phyloP scores from a whole-genome alignment of 1,140 invertebrate species.

The Hormaphis cornu region DNA sequence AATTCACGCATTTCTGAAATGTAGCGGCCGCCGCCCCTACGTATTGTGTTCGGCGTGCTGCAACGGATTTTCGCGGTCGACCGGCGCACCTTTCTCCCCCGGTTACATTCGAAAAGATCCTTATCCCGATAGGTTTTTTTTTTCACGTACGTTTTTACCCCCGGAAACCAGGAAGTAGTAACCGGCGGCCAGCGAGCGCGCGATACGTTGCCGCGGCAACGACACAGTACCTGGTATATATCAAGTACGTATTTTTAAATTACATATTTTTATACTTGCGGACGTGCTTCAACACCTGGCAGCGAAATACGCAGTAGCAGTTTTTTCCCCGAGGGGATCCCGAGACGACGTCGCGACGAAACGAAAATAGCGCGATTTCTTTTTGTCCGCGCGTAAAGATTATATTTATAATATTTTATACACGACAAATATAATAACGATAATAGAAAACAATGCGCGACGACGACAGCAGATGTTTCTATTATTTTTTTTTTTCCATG shows the following conservation, averaged over 20 bases:
- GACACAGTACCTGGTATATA: too few species aligned
- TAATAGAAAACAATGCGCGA: neutral
- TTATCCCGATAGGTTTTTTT: too few species aligned
- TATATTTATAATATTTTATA: too few species aligned
- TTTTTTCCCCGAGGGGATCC: neutral
- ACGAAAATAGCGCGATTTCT: conserved; percentile 6
- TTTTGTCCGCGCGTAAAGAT: neutral
- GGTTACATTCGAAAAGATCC: neutral
- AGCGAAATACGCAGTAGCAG: neutral
- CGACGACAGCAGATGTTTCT: neutral
- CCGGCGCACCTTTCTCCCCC: neutral
- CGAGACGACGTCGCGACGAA: neutral
- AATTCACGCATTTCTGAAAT: too few species aligned
- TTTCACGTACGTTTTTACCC: conserved; percentile 4
- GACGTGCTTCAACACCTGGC: neutral
- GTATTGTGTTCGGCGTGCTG: neutral
- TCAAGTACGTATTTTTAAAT: too few species aligned
- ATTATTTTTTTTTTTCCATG: too few species aligned
- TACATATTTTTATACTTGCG: too few species aligned
- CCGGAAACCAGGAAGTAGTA: conserved; percentile 15
- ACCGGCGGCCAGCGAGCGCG: neutral
- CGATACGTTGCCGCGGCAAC: too few species aligned
- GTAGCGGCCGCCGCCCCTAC: too few species aligned
- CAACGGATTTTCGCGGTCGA: conserved; percentile 1
- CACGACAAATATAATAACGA: neutral